Evolutionary conservation across 2,113 vertebrate genomes (phyloP).

Genomic region (Cephalopholis sonnerati): DNA sequence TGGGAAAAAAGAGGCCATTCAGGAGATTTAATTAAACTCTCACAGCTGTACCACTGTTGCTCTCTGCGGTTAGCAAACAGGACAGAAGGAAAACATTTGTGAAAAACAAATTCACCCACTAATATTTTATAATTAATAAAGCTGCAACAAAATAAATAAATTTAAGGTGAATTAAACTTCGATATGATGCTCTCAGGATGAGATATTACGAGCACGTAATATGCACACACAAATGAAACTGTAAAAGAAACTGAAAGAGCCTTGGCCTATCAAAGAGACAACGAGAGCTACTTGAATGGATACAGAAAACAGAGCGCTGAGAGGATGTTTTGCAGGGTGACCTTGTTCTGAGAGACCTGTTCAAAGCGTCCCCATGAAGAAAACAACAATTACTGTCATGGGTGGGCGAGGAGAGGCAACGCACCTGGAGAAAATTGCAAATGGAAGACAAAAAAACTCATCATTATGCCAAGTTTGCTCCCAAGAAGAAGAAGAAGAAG

Average conservation of each 20-base stretch:
- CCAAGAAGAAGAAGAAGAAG: neutral
- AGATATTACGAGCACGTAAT: neutral
- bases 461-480: conserved; percentile 14
- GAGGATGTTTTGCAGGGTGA: conserved; percentile 9
- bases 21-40: conserved; percentile 1
- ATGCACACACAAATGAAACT: neutral
- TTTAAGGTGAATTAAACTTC: neutral
- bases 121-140: neutral
- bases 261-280: neutral
- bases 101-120: neutral
- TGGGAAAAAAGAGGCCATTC: neutral
- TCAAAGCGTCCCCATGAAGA: conserved; percentile 28
- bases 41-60: neutral
- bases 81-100: neutral
- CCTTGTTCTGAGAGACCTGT: conserved; percentile 33
- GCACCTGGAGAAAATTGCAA: conserved; percentile 31
- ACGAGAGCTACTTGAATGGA: conserved; percentile 5
- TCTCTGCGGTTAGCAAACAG: neutral
- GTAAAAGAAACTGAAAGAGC: conserved; percentile 14
- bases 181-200: neutral
- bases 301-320: neutral
- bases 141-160: neutral
- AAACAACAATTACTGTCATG: conserved; percentile 41
- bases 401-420: conserved; percentile 23
- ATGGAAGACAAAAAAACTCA: neutral